These are phyloP conservation scores for Netelia fuscicornis DNA, from an alignment of 2,888 invertebrate genomes.

Conservation along the genomic window DNA sequence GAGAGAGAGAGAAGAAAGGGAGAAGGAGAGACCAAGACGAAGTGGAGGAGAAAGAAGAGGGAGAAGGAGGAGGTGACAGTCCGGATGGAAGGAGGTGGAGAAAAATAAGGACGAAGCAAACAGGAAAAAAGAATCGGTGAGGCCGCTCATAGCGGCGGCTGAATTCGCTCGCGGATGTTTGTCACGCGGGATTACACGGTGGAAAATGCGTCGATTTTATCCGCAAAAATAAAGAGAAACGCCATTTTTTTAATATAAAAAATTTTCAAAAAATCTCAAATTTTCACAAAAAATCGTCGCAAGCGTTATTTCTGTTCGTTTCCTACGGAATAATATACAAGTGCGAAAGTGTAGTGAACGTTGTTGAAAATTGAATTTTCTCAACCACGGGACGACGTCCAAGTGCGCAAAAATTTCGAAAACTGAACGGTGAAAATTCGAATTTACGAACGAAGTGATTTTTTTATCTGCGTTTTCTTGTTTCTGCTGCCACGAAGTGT, in stretches of 20 bases:
- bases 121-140: constrained; percentile 56
- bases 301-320: too few relatives aligned
- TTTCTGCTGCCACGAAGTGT: too few relatives aligned
- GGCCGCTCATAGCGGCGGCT: constrained; percentile 58
- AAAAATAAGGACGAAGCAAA: constrained; percentile 62
- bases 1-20: constrained; percentile 27
- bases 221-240: not conserved
- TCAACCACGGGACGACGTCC: too few relatives aligned
- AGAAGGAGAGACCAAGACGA: constrained; percentile 43
- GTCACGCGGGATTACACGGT: not conserved
- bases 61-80: constrained; percentile 56
- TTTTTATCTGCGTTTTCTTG: too few relatives aligned
- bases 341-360: too few relatives aligned
- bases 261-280: too few relatives aligned
- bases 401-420: not conserved
- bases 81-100: constrained; percentile 39
- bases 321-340: too few relatives aligned
- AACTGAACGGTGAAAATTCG: not conserved
- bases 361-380: too few relatives aligned
- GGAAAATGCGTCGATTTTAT: not conserved
- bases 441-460: constrained; percentile 6
- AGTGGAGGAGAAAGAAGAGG: constrained; percentile 60
- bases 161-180: constrained; percentile 41
- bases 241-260: too few relatives aligned
- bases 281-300: too few relatives aligned